Conservation (phyloP, 2,113 vertebrate species). For the Leptocoma aspasia region DNA sequence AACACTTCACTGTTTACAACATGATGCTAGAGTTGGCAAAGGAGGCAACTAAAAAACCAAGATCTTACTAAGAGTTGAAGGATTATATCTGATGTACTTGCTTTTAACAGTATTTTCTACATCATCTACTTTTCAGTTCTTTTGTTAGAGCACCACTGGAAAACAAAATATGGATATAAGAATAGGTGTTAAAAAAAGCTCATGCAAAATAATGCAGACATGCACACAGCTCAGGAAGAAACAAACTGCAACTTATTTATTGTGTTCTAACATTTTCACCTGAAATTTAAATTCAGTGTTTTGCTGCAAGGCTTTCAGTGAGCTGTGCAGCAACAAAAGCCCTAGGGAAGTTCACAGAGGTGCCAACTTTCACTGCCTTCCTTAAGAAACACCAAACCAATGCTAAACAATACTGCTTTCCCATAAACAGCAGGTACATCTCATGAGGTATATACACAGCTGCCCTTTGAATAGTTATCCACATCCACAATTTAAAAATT, state of each 20-base stretch:
- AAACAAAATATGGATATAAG: neutral
- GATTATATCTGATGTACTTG: neutral
- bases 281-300: neutral
- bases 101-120: conserved; percentile 5
- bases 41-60: neutral
- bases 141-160: conserved; percentile 15
- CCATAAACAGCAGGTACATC: neutral
- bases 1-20: neutral
- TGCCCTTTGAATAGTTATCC: neutral
- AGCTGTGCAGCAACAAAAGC: neutral
- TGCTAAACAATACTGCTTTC: neutral
- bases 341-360: neutral
- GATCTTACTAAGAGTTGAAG: neutral
- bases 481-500: neutral
- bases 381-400: neutral
- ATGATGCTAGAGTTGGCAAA: neutral
- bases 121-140: neutral
- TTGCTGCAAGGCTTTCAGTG: neutral
- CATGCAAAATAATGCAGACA: conserved; percentile 36
- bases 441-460: neutral
- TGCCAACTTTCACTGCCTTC: neutral
- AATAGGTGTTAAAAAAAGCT: neutral
- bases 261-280: neutral
- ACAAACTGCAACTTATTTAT: neutral
- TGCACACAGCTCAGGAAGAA: neutral